A percentile compares a stretch with the other conserved stretches of the same genome.
Conservation (phyloP, 1,140 invertebrate genomes). For the Ephestia elutella region DNA sequence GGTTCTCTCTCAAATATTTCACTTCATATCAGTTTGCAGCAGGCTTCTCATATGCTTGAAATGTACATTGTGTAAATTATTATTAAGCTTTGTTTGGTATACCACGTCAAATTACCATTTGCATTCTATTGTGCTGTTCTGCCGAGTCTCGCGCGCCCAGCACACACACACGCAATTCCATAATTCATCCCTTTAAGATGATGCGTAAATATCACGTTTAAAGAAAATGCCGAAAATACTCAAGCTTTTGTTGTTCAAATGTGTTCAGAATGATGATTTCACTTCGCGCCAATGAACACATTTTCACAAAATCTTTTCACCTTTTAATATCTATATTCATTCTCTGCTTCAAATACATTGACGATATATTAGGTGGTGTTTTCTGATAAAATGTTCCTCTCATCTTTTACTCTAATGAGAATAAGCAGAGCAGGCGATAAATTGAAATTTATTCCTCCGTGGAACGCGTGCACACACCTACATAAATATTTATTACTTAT, state of each 20-base stretch:
- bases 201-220: conserved; percentile 49
- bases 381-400: conserved; percentile 42
- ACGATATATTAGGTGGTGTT: conserved; percentile 42
- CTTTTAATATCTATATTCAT: conserved; percentile 34
- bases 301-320: conserved; percentile 47
- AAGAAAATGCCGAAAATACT: conserved; percentile 62
- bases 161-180: conserved; percentile 44
- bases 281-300: conserved; percentile 57
- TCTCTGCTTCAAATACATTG: conserved; percentile 34
- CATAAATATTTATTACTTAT: conserved; percentile 56
- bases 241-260: conserved; percentile 54
- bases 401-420: conserved; percentile 46
- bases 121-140: conserved; percentile 23
- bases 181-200: conserved; percentile 55
- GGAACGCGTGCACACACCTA: conserved; percentile 33
- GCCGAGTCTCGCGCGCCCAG: conserved; percentile 29
- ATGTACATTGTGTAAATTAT: conserved; percentile 20
- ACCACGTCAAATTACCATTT: conserved; percentile 43
- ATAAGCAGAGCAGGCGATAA: conserved; percentile 38
- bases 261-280: conserved; percentile 58
- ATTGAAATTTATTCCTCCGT: conserved; percentile 47
- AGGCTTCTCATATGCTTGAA: conserved; percentile 4
- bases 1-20: conserved; percentile 4
- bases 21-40: conserved; percentile 4
- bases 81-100: conserved; percentile 11